Evolutionary conservation across 2,888 invertebrate species (phyloP), one percentile per base, ranked within the genome.

Genomic region (Parnassius apollo): DNA sequence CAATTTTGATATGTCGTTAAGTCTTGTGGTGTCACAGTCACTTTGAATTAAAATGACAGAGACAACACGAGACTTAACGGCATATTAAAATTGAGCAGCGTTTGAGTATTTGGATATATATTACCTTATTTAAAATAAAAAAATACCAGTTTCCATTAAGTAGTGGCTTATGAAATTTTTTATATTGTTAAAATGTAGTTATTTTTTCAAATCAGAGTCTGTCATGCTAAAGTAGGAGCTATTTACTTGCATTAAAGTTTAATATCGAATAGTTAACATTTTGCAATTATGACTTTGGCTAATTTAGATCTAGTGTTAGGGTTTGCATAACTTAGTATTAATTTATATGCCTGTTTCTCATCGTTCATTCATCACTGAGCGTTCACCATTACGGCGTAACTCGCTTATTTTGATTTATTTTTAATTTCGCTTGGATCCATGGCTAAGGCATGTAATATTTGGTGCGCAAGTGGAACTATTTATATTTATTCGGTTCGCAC

Each of bases 331-430:
- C 22, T 25, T n/a, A 22, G 56, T 46, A 25, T 46, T 42, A 11
- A 49, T 49, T 46, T 45, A 12, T 8, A n/a, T 22, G 45, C 56
- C 45, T 55, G 45, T 50, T 44, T 12, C 12, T 44, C 58, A 51
- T 13, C 10, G 22, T 45, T 45, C 51, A 52, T 50, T 35, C 45
- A 9, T 35, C 35, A 35, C 49, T 13, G 49, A 8, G 2, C 49
- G 13, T 9, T 13, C 11, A 49, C 49, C 13, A 44, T 44, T 49
- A 13, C 48, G 42, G 18, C 18, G 9, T 50, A 50, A 51, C 12
- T 50, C n/a, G 59, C 59, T 59, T 59, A 42, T 54, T 59, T 59
- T 46, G n/a, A 13, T 49, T 50, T 42, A 42, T 52, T 53, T 42
- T 44, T 59, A 51, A 53, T 7, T 53, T 9, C 2, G 44, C 49